Percentiles rank a stretch among this genome's conserved stretches.
phyloP scores from a whole-genome alignment of 2,888 invertebrate genomes.

The Orgyia antiqua region DNA sequence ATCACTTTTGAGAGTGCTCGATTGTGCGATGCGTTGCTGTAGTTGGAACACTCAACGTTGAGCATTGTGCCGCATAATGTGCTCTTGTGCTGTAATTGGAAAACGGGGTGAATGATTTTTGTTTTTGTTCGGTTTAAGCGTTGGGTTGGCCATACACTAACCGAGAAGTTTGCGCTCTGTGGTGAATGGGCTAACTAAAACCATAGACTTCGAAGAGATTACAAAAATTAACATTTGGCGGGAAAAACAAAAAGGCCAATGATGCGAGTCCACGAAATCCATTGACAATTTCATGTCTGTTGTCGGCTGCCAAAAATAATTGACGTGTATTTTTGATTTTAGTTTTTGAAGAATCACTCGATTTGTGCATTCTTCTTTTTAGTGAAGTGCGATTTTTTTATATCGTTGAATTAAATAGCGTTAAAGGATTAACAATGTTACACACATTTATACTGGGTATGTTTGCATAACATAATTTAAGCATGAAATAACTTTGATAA shows the following conservation, averaged over 20 bases:
- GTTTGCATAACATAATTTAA: slow-evolving; percentile 49
- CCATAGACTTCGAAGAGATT: no score
- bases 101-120: no score
- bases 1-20: no score
- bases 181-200: no score
- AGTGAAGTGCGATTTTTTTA: slow-evolving; percentile 25
- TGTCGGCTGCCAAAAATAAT: slow-evolving; percentile 33
- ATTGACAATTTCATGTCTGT: slow-evolving; percentile 51
- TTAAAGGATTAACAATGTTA: slow-evolving; percentile 51
- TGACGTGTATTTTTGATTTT: slow-evolving; percentile 53
- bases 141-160: no score
- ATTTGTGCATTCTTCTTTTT: slow-evolving; percentile 28
- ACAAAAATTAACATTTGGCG: no score
- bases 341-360: background rate
- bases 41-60: no score
- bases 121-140: no score
- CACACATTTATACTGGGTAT: slow-evolving; percentile 52
- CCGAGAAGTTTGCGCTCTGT: no score
- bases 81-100: no score
- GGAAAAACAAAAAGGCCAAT: slow-evolving; percentile 50
- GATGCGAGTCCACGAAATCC: slow-evolving; percentile 58
- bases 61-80: no score
- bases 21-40: no score
- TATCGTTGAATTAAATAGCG: slow-evolving; percentile 30
- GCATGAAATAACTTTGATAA: slow-evolving; percentile 31